These are phyloP conservation scores for Eurypyga helias DNA, from an alignment of 2,113 vertebrate genomes.

Conservation along the genomic window DNA sequence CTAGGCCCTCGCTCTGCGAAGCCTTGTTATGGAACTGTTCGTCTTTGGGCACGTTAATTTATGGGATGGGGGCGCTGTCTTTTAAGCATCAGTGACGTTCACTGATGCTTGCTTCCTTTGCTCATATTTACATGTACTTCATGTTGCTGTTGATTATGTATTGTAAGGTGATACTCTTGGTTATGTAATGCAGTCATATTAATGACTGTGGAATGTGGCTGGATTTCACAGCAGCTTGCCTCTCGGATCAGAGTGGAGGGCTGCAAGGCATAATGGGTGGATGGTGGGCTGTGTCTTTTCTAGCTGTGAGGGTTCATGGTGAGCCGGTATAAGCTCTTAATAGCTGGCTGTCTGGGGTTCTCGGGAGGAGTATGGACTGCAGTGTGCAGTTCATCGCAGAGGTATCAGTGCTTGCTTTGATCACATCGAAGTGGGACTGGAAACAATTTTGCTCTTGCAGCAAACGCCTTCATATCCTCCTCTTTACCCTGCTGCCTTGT, in stretches of 20 bases:
- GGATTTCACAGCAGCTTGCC: background rate
- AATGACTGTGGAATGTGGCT: background rate
- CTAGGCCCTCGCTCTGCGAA: background rate
- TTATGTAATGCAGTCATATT: background rate
- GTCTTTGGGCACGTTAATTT: background rate
- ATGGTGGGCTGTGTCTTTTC: background rate
- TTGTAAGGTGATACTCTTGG: background rate
- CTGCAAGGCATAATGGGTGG: background rate
- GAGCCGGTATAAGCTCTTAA: background rate
- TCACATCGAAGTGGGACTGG: background rate
- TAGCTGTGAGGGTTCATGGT: background rate
- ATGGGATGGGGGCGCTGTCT: background rate
- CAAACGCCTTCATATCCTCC: background rate
- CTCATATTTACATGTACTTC: background rate
- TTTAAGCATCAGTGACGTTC: background rate
- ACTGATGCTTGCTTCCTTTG: background rate
- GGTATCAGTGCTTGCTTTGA: background rate
- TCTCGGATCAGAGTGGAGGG: background rate
- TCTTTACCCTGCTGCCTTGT: background rate
- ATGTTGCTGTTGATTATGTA: background rate
- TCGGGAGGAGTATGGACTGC: background rate
- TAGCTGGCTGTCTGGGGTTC: background rate
- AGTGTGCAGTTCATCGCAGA: background rate
- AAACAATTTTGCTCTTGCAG: background rate
- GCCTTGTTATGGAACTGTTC: background rate